Evolutionary conservation across 2,797 vertebrate genomes (phyloP), one percentile per base, ranked within the genome.

Genomic region (Anabacerthia variegaticeps): DNA sequence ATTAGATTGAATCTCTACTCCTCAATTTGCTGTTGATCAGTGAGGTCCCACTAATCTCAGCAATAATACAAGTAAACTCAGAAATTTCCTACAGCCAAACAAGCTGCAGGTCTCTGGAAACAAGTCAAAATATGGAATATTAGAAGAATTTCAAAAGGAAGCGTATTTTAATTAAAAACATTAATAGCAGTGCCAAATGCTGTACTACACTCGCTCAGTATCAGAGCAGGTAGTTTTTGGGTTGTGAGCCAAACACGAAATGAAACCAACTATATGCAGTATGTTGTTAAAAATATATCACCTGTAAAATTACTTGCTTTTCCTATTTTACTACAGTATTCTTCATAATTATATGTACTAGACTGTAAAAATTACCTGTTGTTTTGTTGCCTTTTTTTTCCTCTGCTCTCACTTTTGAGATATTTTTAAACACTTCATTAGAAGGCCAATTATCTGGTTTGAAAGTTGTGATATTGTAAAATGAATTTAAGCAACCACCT

Each of bases 401-500:
- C 15, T 8, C 14, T 2, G 2, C 55, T 86, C 54, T 77, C 43
- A 61, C 62, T 94, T 81, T 49, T 9, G 5, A 94, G 56, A 41
- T 78, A 58, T 34, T 92, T 95, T 75, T 41, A 51, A 94, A 94
- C 32, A 76, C 37, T 85, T 87, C 37, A 44, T 72, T 71, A 71
- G 75, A 91, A 93, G 83, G 67, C 41, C 44, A 91, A 26, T 46
- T 76, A 88, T 85, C 81, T 91, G 73, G 48, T 91, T 94, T 92
- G 79, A 73, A 93, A 92, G 43, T 74, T 48, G 61, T 43, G 22
- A 49, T 92, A 85, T 85, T 74, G 82, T 39, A 90, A 56, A 94
- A 94, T 77, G 67, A 96, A 89, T 92, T 94, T 95, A 97, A 97
- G 96, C 41, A 28, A 92, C 91, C 74, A 96, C 58, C 65, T 85